Conservation (phyloP, 2,113 vertebrate species). For the Hyla sarda region DNA sequence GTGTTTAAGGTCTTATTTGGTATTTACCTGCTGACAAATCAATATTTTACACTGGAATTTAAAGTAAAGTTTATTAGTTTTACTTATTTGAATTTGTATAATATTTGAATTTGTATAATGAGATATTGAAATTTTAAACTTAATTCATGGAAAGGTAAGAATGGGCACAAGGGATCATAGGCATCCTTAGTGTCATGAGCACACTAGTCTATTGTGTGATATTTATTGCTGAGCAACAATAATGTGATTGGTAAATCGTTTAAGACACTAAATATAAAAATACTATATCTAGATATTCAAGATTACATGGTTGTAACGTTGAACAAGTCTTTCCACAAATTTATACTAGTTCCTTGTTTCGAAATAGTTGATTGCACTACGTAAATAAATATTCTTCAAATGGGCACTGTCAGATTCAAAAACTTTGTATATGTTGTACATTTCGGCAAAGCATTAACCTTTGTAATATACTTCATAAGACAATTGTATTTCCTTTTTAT, state of each 20-base stretch:
- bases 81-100: too few relatives aligned
- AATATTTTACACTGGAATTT: constrained; percentile 1
- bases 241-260: not conserved
- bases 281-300: not conserved
- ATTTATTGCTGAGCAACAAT: not conserved
- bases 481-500: too few relatives aligned
- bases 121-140: too few relatives aligned
- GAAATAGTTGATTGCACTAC: not conserved
- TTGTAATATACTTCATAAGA: too few relatives aligned
- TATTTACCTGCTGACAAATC: not conserved
- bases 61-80: not conserved
- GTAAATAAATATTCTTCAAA: not conserved
- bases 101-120: too few relatives aligned
- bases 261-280: not conserved
- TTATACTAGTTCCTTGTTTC: not conserved
- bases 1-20: not conserved
- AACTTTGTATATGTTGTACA: too few relatives aligned
- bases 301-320: not conserved
- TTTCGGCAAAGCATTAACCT: too few relatives aligned
- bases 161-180: too few relatives aligned
- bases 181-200: too few relatives aligned
- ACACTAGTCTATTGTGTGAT: too few relatives aligned
- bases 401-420: too few relatives aligned
- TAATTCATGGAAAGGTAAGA: too few relatives aligned
- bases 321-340: not conserved